Percentiles rank a stretch among this genome's conserved stretches.
Conservation (phyloP, 2,888 invertebrate genomes). For the Stegophylla sp. region DNA sequence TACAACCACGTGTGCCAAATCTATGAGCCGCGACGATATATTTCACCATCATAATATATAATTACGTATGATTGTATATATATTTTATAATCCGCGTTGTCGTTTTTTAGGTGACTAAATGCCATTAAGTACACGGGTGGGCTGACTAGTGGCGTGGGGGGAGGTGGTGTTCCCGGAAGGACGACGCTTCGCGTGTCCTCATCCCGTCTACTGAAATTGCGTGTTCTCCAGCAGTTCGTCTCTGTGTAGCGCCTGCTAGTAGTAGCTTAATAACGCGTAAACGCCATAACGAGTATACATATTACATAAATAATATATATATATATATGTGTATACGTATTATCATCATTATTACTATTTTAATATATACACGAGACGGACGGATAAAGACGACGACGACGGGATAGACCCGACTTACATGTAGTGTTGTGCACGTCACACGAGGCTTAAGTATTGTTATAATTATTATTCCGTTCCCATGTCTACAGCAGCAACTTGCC, state of each 20-base stretch:
- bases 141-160: background rate
- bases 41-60: too few relatives aligned
- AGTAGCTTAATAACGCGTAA: conserved; percentile 41
- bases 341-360: too few relatives aligned
- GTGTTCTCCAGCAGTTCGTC: background rate
- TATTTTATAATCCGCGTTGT: too few relatives aligned
- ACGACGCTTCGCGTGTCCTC: background rate
- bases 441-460: background rate
- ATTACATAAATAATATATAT: too few relatives aligned
- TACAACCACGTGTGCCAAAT: too few relatives aligned
- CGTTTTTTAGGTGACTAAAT: background rate
- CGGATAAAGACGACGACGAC: background rate
- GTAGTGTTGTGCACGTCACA: background rate
- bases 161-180: background rate
- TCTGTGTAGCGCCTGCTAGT: background rate
- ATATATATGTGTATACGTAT: too few relatives aligned
- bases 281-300: conserved; percentile 20
- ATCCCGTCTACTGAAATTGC: background rate
- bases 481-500: background rate
- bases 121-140: background rate
- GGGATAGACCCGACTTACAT: background rate
- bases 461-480: conserved; percentile 19
- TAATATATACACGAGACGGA: background rate
- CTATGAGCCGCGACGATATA: too few relatives aligned
- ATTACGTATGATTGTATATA: too few relatives aligned